Evolutionary conservation across 2,113 vertebrate species (phyloP).

Genomic region (Aplodontia rufa): DNA sequence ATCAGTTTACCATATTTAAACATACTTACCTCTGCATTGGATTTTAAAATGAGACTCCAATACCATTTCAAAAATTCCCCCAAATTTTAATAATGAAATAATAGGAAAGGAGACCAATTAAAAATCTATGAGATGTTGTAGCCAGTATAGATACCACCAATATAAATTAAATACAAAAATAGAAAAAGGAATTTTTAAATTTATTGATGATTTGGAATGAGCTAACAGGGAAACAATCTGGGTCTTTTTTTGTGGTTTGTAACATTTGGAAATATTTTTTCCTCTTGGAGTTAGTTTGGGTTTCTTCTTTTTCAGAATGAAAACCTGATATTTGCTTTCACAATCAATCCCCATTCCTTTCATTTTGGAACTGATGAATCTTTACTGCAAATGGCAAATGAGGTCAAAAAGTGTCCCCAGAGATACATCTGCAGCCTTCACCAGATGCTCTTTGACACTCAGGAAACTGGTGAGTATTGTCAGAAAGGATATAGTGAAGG

Average conservation of each 20-base stretch:
- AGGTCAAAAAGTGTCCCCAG: conserved; percentile 19
- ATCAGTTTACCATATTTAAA: not conserved
- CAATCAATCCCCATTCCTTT: conserved; percentile 50
- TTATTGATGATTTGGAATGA: not conserved
- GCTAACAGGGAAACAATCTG: not conserved
- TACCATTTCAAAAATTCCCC: not conserved
- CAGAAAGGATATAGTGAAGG: not conserved
- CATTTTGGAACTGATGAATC: conserved; percentile 50
- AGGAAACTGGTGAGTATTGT: not conserved
- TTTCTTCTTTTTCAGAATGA: conserved; percentile 16
- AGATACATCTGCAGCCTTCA: conserved; percentile 10
- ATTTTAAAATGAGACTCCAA: not conserved
- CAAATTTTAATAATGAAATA: not conserved
- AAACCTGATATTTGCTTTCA: conserved; percentile 42
- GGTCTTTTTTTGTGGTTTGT: not conserved
- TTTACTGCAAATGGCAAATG: conserved; percentile 66
- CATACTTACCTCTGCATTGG: not conserved
- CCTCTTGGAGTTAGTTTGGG: not conserved
- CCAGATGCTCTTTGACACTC: conserved; percentile 22
- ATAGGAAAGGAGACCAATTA: not conserved
- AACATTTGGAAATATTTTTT: conserved; percentile 18
- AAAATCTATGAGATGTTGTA: not conserved
- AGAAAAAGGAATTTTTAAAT: not conserved
- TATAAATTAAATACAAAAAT: not conserved
- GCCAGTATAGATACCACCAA: not conserved